Evolutionary conservation across 2,797 vertebrate species (phyloP), one percentile per base, ranked within the genome.

Genomic region (Gymnocypris eckloni): DNA sequence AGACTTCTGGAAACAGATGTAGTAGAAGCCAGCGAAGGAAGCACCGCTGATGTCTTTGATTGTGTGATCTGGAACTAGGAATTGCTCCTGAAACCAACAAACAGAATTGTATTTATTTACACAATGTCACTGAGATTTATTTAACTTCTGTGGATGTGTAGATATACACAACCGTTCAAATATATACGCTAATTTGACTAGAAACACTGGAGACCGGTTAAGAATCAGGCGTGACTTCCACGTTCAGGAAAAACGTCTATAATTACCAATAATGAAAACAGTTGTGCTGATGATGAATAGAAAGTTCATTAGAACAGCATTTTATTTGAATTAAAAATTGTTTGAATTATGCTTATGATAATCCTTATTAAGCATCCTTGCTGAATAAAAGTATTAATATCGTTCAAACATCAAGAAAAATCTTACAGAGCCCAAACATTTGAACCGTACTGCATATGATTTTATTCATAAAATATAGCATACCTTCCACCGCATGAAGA

Each of bases 401-500:
- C 12, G 25, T 15, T 48, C 13, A 25, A 72, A 72, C 5, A 25
- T n/a, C 22, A 59, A 59, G 20, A n/a, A 28, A 72, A 15, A 9
- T 52, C 10, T 76, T 77, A 25, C 37, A 18, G 67, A n/a, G 4
- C 50, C 25, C 41, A 52, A 61, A 8, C 43, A 12, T 45, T 71
- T 81, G 9, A 37, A 64, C 45, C 3, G 48, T 13, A 79, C 87
- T 66, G 64, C 7, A 8, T 12, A n/a, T 33, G 66, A 9, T 43
- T 20, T 43, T 59, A n/a, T 2, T 50, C 4, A 66, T 10, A 7
- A 66, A 11, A 72, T 4, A 22, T 95, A 98, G 96, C 1, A 18
- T 94, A 99, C 98, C 97, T 99, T 99, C 98, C 98, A 99, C 87
- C 98, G 95, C 98, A 99, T 99, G 94, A 99, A 99, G 93, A 99